These are phyloP conservation scores for Drosophila ercepeae DNA, from an alignment of 1,140 invertebrate genomes.

Conservation along the genomic window DNA sequence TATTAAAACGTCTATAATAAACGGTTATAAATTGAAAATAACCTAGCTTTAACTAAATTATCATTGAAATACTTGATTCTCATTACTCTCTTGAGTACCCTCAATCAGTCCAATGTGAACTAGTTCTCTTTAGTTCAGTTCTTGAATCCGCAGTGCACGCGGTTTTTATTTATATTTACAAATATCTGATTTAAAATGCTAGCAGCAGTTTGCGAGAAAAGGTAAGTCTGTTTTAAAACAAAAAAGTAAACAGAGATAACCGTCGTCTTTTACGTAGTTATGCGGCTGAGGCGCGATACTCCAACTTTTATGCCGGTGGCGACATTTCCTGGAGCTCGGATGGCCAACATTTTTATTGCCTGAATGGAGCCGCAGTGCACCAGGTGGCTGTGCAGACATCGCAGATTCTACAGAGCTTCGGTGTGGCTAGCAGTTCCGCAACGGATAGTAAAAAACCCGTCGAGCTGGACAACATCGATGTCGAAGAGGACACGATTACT, in stretches of 20 bases:
- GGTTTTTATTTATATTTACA: slow-evolving; percentile 46
- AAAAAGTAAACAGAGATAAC: background rate
- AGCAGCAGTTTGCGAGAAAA: slow-evolving; percentile 65
- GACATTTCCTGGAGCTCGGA: slow-evolving; percentile 90
- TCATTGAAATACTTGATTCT: no score
- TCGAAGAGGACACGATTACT: slow-evolving; percentile 89
- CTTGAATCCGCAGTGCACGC: slow-evolving; percentile 27
- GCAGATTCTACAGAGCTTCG: slow-evolving; percentile 76
- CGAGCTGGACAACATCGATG: slow-evolving; percentile 83
- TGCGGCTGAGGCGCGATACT: slow-evolving; percentile 89
- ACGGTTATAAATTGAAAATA: no score
- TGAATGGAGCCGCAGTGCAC: slow-evolving; percentile 88
- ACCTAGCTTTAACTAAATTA: no score
- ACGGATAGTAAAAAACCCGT: slow-evolving; percentile 11
- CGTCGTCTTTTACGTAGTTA: slow-evolving; percentile 85
- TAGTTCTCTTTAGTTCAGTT: slow-evolving; percentile 18
- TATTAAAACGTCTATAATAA: no score
- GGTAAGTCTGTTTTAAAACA: slow-evolving; percentile 21
- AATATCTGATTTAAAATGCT: slow-evolving; percentile 55
- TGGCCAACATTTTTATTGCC: slow-evolving; percentile 90
- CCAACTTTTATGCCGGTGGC: slow-evolving; percentile 94
- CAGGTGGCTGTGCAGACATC: slow-evolving; percentile 87
- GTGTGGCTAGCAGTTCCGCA: slow-evolving; percentile 65
- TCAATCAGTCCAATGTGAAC: slow-evolving; percentile 4
- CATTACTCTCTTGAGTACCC: no score